Evolutionary conservation across 2,113 vertebrate species (phyloP), one percentile per base, ranked within the genome.

Genomic region (Coracopsis vasa): DNA sequence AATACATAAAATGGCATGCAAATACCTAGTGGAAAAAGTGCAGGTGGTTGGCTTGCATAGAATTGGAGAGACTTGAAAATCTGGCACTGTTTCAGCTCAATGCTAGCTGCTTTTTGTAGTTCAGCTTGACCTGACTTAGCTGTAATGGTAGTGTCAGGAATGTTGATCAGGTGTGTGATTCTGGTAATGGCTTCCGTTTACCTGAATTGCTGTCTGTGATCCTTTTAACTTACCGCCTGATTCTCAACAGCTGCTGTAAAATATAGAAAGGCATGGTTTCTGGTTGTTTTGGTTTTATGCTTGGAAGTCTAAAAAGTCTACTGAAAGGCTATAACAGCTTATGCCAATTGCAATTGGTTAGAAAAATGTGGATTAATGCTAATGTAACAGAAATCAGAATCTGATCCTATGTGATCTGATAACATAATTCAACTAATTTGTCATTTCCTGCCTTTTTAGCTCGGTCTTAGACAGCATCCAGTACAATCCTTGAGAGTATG

Each of bases 241-340:
- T 13, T 82, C 41, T 28, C n/a, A 73, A 18, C 37, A 80, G 70
- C 81, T 86, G n/a, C 81, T 83, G 54, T 78, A 80, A 88, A 88
- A 66, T 47, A 42, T 10, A 74, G 41, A 28, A 86, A 54, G 14
- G 16, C 75, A 44, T 73, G 24, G 9, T 39, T 47, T 58, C 78
- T 80, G 20, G 6, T 83, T 92, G 66, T 64, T 91, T 72, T 85
- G 28, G 7, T 85, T 88, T 88, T 92, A 41, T 51, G 39, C 67
- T 64, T 86, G 11, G 33, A 88, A 90, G 31, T 88, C 39, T 41
- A 47, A 88, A 72, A 80, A 15, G 35, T 83, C 45, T 74, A 10
- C 33, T 77, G 58, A 78, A 93, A 80, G 48, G 19, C 87, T 95
- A 2, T 96, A 78, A 93, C 91, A 74, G 60, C 79, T 92, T 80